Conservation (phyloP, 2,797 vertebrate genomes). For the Momotus momota region DNA sequence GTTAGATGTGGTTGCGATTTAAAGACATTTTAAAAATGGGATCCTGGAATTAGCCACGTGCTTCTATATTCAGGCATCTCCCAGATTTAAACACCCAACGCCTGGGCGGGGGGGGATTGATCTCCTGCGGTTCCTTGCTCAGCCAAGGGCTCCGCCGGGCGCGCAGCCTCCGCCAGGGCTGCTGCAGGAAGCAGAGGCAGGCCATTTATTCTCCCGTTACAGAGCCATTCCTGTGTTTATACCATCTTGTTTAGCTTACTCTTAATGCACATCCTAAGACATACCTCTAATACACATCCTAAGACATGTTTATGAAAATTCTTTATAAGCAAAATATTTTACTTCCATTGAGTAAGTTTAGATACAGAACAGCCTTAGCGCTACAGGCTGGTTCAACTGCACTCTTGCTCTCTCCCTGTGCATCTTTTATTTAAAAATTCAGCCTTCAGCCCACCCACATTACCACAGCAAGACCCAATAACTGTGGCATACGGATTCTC, state of each 20-base stretch:
- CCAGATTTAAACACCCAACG: neutral
- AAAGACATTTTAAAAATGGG: neutral
- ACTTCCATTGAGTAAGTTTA: slow-evolving; percentile 73
- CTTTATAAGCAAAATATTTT: slow-evolving; percentile 83
- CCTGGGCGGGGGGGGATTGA: neutral
- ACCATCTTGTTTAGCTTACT: slow-evolving; percentile 77
- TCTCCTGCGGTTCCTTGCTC: neutral
- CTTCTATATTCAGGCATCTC: neutral
- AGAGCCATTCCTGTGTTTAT: slow-evolving; percentile 78
- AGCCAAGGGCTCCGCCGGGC: neutral
- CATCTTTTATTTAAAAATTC: neutral
- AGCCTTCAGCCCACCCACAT: slow-evolving; percentile 78
- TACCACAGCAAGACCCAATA: neutral
- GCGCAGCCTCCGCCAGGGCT: neutral
- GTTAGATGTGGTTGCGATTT: neutral
- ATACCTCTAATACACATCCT: slow-evolving; percentile 74
- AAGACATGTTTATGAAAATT: slow-evolving; percentile 84
- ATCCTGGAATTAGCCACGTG: neutral
- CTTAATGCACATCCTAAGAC: slow-evolving; percentile 78
- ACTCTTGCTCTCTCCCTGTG: neutral
- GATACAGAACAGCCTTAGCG: slow-evolving; percentile 49
- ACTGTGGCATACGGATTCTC: neutral
- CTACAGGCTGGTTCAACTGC: slow-evolving; percentile 12
- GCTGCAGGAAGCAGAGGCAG: slow-evolving; percentile 1
- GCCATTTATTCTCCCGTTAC: slow-evolving; percentile 69